Conservation (phyloP, 1,140 invertebrate species). For the Campodea augens region DNA sequence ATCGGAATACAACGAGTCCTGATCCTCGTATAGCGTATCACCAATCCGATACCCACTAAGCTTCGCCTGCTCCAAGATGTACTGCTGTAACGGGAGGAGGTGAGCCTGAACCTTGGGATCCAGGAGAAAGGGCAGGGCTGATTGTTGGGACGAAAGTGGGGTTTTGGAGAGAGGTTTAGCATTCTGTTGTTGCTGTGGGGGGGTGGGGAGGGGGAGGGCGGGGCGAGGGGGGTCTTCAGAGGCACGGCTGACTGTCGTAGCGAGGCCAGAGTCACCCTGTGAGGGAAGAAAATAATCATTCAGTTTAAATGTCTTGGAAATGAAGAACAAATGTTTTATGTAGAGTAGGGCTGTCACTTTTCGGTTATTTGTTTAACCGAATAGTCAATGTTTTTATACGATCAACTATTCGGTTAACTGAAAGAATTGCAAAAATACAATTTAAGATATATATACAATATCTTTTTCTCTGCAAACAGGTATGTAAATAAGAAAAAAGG, state of each 20-base stretch:
- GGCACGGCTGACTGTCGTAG: slow-evolving; percentile 17
- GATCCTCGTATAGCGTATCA: slow-evolving; percentile 41
- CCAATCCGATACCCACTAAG: slow-evolving; percentile 48
- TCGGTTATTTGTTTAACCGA: no score
- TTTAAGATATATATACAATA: no score
- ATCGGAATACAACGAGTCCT: slow-evolving; percentile 41
- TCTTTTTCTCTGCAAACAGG: no score
- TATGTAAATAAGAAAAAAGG: no score
- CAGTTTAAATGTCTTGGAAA: no score
- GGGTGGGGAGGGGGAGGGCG: not conserved
- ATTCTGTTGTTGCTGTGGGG: no score
- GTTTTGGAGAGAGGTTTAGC: slow-evolving; percentile 8
- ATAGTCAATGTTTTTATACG: no score
- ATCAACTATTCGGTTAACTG: no score
- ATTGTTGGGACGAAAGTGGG: slow-evolving; percentile 49
- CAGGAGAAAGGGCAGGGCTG: slow-evolving; percentile 29
- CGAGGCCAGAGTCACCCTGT: slow-evolving; percentile 17
- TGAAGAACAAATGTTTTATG: no score
- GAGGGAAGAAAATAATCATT: slow-evolving; percentile 12
- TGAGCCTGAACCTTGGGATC: slow-evolving; percentile 39
- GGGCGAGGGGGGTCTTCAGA: slow-evolving; percentile 4
- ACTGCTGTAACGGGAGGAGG: slow-evolving; percentile 63
- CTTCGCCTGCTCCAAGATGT: slow-evolving; percentile 67
- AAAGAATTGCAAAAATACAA: no score
- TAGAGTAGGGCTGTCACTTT: no score